phyloP scores from a whole-genome alignment of 2,797 vertebrate species.

The Setipinna tenuifilis region DNA sequence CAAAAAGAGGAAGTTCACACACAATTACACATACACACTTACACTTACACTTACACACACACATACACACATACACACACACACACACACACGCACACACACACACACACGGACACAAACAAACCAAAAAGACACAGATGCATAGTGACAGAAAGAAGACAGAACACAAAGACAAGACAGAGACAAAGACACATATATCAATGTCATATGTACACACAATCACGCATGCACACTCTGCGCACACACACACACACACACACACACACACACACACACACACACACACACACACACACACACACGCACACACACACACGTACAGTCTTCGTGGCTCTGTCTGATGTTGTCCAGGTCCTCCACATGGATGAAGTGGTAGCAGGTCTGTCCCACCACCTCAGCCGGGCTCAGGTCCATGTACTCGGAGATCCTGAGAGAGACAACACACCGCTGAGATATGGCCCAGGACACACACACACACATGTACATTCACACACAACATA shows the following conservation, averaged over 20 bases:
- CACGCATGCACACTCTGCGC: not conserved
- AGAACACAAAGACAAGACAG: not conserved
- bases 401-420: slow-evolving; percentile 91
- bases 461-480: slow-evolving; percentile 6
- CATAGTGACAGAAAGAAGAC: no score
- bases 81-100: no score
- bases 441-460: not conserved
- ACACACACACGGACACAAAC: not conserved
- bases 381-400: slow-evolving; percentile 87
- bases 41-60: not conserved
- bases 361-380: slow-evolving; percentile 87
- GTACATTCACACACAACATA: not conserved
- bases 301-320: slow-evolving; percentile 63
- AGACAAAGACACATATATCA: not conserved
- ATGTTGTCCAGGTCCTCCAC: slow-evolving; percentile 86
- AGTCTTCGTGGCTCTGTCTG: slow-evolving; percentile 86
- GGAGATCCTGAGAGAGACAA: slow-evolving; percentile 78
- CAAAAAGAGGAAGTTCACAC: not conserved
- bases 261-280: not conserved
- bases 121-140: no score
- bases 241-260: not conserved
- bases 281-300: slow-evolving; percentile 10
- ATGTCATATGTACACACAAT: not conserved
- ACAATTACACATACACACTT: not conserved
- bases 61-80: no score